Evolutionary conservation across 2,797 vertebrate species (phyloP), one percentile per base, ranked within the genome.

Genomic region (Notoglanidium macrostoma): DNA sequence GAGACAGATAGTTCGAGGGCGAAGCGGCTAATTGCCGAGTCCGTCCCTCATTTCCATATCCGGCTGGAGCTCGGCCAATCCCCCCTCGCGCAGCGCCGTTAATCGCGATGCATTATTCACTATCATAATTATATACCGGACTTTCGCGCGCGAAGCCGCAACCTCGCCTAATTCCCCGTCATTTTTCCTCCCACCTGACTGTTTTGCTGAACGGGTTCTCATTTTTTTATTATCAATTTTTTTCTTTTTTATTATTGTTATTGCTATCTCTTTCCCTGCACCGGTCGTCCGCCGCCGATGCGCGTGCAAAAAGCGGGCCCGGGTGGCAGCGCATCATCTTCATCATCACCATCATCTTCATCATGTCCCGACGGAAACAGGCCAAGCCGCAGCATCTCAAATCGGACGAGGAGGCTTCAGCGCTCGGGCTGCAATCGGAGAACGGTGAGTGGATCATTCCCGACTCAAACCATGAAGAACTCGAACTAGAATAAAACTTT

Each of bases 301-400:
- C 96, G 95, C 97, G 96, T 97, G 96, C 97, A 95, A 96, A 96
- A 93, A 96, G 96, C 95, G 95, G 95, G 95, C 94, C 91, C 95
- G 95, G 92, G 93, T 92, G 95, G 96, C 96, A 96, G 96, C 96
- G 95, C 91, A 89, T 83, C 87, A 70, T 88, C 79, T 54, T 67
- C 87, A 83, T 44, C 85, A 23, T 79, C 32, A 57, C 12, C 32
- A 88, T 78, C 59, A 88, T 67, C 84, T 78, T 95, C 97, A 98
- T 95, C 96, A 99, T 99, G 98, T 99, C 98, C 96, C 97, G 98
- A 94, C 97, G 98, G 95, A 99, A 99, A 97, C 98, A 99, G 97
- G 97, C 98, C 93, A 99, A 99, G 94, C 98, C 98, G 92, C 98
- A 99, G 96, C 98, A 99, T 94, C 98, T 99, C 95, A 97, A 96